phyloP scores from a whole-genome alignment of 2,888 invertebrate genomes.

The Hofmannophila pseudospretella region DNA sequence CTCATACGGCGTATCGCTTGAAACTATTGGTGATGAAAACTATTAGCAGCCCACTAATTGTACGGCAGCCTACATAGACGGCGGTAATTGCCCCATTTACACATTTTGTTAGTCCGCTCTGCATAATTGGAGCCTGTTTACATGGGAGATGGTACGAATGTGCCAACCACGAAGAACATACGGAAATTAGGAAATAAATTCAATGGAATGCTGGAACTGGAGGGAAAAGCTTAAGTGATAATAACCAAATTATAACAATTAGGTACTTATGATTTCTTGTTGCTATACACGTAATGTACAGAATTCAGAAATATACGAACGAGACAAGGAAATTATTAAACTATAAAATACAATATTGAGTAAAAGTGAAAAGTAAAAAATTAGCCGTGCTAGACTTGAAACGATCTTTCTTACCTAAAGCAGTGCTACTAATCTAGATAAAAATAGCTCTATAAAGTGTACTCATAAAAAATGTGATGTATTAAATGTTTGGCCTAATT shows the following conservation, averaged over 20 bases:
- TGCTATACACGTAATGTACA: too few species aligned
- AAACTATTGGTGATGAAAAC: constrained; percentile 73
- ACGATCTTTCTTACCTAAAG: too few species aligned
- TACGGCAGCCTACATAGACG: constrained; percentile 69
- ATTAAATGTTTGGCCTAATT: background rate
- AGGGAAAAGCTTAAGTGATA: constrained; percentile 29
- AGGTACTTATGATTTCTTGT: constrained; percentile 8
- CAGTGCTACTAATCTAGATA: too few species aligned
- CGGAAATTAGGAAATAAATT: constrained; percentile 41
- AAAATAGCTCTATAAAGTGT: background rate
- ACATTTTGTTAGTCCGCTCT: constrained; percentile 70
- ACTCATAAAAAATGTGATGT: background rate
- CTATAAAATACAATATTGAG: too few species aligned
- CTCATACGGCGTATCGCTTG: constrained; percentile 44
- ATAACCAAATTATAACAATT: constrained; percentile 34
- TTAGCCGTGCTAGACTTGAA: too few species aligned
- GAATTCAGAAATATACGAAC: too few species aligned
- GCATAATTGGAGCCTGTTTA: constrained; percentile 71
- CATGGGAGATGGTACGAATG: constrained; percentile 55
- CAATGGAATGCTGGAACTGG: constrained; percentile 23
- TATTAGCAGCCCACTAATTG: constrained; percentile 75
- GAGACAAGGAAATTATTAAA: too few species aligned
- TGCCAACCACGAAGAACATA: constrained; percentile 46
- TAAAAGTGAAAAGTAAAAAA: too few species aligned
- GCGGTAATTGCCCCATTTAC: constrained; percentile 77